Percentiles rank a stretch among this genome's conserved stretches.
Conservation (phyloP, 1,140 invertebrate species). For the Psilanteris sp. region DNA sequence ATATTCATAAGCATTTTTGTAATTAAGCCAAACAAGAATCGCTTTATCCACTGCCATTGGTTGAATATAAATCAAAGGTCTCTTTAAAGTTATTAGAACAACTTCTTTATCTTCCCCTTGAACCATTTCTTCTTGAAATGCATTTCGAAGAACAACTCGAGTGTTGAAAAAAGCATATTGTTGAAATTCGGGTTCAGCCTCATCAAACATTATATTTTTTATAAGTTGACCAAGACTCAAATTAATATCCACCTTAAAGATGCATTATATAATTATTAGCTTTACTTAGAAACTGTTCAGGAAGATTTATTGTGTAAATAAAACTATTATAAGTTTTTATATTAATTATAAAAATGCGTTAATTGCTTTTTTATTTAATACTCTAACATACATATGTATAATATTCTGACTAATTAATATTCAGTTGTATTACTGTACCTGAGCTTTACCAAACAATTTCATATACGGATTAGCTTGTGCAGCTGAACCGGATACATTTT, state of each 20-base stretch:
- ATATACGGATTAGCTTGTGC: constrained; percentile 83
- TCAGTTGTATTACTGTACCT: too few species aligned
- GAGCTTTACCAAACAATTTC: constrained; percentile 94
- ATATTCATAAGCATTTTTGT: constrained; percentile 99
- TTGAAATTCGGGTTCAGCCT: constrained; percentile 97
- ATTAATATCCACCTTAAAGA: constrained; percentile 97
- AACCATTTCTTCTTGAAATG: constrained; percentile 94
- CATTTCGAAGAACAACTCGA: constrained; percentile 90
- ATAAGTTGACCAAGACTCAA: constrained; percentile 96
- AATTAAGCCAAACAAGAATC: constrained; percentile 98
- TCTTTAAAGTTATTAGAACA: constrained; percentile 92
- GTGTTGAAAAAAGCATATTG: constrained; percentile 99
- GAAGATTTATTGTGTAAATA: too few species aligned
- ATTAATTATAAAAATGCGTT: too few species aligned
- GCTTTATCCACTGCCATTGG: constrained; percentile 97
- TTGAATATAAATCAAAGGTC: constrained; percentile 96
- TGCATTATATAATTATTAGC: too few species aligned
- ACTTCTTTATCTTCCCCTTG: constrained; percentile 95
- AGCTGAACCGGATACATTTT: constrained; percentile 87
- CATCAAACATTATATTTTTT: constrained; percentile 96
- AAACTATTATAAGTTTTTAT: too few species aligned
- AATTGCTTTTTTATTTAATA: too few species aligned
- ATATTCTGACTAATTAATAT: too few species aligned
- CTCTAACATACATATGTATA: too few species aligned
- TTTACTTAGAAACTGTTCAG: too few species aligned